These are phyloP conservation scores for Dermatophagoides farinae DNA, from an alignment of 1,140 invertebrate genomes.

Conservation along the genomic window DNA sequence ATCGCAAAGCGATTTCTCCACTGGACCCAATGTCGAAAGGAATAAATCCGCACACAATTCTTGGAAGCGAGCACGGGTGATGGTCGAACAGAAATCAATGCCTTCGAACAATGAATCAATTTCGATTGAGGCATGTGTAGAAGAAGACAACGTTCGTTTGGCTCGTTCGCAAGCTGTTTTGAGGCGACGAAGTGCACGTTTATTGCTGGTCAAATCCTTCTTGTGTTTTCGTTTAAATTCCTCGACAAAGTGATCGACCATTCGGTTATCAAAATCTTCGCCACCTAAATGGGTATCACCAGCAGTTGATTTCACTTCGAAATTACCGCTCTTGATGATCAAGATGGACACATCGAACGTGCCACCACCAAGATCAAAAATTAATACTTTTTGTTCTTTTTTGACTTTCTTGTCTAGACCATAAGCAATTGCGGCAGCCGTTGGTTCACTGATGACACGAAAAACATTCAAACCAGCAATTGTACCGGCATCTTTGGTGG, in stretches of 20 bases:
- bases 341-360: slow-evolving; percentile 96
- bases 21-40: slow-evolving; percentile 24
- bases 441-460: slow-evolving; percentile 99
- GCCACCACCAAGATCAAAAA: slow-evolving; percentile 94
- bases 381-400: slow-evolving; percentile 93
- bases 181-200: slow-evolving; percentile 83
- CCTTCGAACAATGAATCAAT: slow-evolving; percentile 89
- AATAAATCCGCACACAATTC: slow-evolving; percentile 80
- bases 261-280: slow-evolving; percentile 87
- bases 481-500: slow-evolving; percentile 58
- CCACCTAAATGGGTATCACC: slow-evolving; percentile 96
- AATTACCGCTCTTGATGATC: slow-evolving; percentile 94
- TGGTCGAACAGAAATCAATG: slow-evolving; percentile 85
- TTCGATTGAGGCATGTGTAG: slow-evolving; percentile 65
- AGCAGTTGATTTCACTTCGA: slow-evolving; percentile 77
- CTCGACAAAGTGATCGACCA: slow-evolving; percentile 95
- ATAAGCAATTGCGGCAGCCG: slow-evolving; percentile 97
- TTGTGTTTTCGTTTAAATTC: slow-evolving; percentile 97
- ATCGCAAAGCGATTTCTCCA: slow-evolving; percentile 25
- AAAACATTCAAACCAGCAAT: slow-evolving; percentile 83
- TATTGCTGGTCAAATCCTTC: slow-evolving; percentile 84
- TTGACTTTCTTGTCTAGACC: slow-evolving; percentile 80
- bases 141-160: slow-evolving; percentile 80
- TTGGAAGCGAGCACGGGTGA: slow-evolving; percentile 81
- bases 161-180: slow-evolving; percentile 93